A percentile compares a stretch with the other conserved stretches of the same genome.
phyloP scores from a whole-genome alignment of 2,888 invertebrate genomes.

The Tipula lateralis region DNA sequence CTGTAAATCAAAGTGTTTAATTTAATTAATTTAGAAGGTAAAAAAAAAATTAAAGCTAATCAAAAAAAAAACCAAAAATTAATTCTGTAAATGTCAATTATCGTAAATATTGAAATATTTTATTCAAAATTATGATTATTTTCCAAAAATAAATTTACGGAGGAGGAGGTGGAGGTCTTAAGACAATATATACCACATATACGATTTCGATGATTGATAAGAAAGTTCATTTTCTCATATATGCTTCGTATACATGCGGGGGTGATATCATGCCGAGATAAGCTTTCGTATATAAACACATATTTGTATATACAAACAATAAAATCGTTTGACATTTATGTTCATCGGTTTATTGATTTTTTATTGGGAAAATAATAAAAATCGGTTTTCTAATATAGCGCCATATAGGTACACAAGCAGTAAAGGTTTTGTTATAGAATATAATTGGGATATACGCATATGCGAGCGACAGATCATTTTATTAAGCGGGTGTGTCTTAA shows the following conservation, averaged over 20 bases:
- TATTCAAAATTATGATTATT: neutral
- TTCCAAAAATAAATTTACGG: slow-evolving; percentile 12
- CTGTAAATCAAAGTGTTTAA: slow-evolving; percentile 13
- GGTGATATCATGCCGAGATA: neutral
- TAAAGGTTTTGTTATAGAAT: neutral
- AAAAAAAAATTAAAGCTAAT: neutral
- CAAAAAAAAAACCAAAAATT: neutral
- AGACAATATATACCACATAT: neutral
- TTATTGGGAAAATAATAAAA: neutral
- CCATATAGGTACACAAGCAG: no score
- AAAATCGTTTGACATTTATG: neutral
- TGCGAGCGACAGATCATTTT: no score
- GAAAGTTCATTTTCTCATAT: neutral
- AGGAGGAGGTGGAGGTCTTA: neutral
- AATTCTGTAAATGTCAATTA: neutral
- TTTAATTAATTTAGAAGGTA: neutral
- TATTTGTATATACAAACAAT: no score
- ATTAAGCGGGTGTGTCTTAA: no score
- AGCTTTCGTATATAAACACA: neutral
- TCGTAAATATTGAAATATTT: neutral
- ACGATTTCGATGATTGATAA: neutral
- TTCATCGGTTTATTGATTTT: neutral
- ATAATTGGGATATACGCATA: neutral
- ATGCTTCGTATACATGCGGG: neutral
- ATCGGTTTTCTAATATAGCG: neutral